Evolutionary conservation across 1,140 invertebrate genomes (phyloP).

Genomic region (Danaus melanippus): DNA sequence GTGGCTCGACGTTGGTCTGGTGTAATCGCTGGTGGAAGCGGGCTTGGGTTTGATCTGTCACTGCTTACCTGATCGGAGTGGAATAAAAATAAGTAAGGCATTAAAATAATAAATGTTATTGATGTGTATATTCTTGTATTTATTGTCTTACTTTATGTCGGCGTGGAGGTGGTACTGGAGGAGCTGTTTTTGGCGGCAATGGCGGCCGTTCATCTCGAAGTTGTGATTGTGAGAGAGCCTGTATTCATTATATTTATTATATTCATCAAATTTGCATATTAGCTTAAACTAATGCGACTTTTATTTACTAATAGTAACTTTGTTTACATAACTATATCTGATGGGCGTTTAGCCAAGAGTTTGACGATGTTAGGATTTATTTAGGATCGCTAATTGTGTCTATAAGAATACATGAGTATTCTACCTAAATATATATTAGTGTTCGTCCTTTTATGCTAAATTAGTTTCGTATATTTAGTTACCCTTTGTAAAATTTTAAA

Average conservation of each 20-base stretch:
- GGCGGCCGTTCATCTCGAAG: slow-evolving; percentile 76
- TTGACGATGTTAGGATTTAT: slow-evolving; percentile 28
- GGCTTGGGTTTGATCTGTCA: slow-evolving; percentile 49
- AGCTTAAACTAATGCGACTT: slow-evolving; percentile 5
- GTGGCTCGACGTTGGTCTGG: slow-evolving; percentile 44
- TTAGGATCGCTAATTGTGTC: slow-evolving; percentile 20
- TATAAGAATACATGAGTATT: slow-evolving; percentile 13
- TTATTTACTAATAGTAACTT: slow-evolving; percentile 14
- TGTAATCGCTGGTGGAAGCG: slow-evolving; percentile 27
- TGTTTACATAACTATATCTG: slow-evolving; percentile 16
- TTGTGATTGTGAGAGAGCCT: slow-evolving; percentile 49
- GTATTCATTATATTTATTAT: not conserved
- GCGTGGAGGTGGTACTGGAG: slow-evolving; percentile 88
- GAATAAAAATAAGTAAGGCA: slow-evolving; percentile 3
- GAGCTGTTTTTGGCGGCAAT: slow-evolving; percentile 84
- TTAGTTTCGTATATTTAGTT: no score
- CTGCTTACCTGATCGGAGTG: slow-evolving; percentile 39
- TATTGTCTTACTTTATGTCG: slow-evolving; percentile 76
- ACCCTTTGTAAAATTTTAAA: no score
- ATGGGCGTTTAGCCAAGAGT: slow-evolving; percentile 28
- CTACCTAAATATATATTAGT: not conserved
- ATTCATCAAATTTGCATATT: not conserved
- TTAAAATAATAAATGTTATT: slow-evolving; percentile 1
- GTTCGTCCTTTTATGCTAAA: no score
- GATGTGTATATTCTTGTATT: not conserved